These are phyloP conservation scores for Sylvicola cinctus DNA, from an alignment of 2,888 invertebrate species.

Conservation along the genomic window DNA sequence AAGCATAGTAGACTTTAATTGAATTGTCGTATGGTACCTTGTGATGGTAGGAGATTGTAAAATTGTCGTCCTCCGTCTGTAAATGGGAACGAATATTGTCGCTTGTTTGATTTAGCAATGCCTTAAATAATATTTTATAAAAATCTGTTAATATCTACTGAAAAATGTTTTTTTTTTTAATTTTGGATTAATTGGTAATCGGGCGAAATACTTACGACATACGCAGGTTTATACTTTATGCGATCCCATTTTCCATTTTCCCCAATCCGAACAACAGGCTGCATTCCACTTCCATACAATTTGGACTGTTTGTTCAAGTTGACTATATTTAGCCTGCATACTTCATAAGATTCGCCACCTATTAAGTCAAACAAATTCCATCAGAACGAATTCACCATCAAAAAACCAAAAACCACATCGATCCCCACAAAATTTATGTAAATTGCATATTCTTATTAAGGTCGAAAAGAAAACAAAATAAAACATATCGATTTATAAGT, in stretches of 20 bases:
- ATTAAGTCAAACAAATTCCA: conserved; percentile 7
- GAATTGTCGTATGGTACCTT: conserved; percentile 46
- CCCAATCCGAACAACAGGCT: conserved; percentile 57
- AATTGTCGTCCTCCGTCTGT: conserved; percentile 45
- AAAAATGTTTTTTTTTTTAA: background rate
- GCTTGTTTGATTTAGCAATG: no score
- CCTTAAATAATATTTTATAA: no score
- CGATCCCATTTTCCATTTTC: conserved; percentile 68
- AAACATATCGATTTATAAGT: conserved; percentile 2
- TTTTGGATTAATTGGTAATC: background rate
- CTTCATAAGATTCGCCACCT: conserved; percentile 29
- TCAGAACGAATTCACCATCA: background rate
- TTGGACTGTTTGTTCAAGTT: conserved; percentile 79
- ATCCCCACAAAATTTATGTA: background rate
- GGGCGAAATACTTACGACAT: conserved; percentile 33
- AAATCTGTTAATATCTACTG: no score
- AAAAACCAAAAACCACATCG: background rate
- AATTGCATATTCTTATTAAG: conserved; percentile 1
- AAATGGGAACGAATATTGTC: background rate
- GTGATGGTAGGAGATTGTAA: conserved; percentile 53
- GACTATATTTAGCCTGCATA: conserved; percentile 61
- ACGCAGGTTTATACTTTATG: conserved; percentile 57
- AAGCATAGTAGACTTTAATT: conserved; percentile 67
- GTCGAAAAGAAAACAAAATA: conserved; percentile 3
- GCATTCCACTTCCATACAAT: conserved; percentile 82